phyloP scores from a whole-genome alignment of 2,888 invertebrate species.

The Drosophila rellima region DNA sequence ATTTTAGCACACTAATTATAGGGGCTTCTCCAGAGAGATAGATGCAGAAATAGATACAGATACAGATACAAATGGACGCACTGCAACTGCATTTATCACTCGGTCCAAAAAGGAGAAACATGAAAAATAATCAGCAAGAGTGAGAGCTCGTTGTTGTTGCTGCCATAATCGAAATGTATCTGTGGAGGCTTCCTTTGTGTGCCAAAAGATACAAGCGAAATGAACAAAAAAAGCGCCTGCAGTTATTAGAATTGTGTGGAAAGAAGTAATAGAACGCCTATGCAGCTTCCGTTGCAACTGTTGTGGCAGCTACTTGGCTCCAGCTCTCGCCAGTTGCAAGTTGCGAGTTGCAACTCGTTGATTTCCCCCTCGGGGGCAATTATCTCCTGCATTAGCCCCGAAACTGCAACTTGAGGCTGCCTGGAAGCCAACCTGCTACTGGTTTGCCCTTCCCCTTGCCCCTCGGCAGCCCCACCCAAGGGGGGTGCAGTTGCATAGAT shows the following conservation, averaged over 20 bases:
- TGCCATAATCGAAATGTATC: slow-evolving; percentile 53
- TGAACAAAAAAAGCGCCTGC: slow-evolving; percentile 47
- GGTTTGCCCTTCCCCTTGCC: slow-evolving; percentile 14
- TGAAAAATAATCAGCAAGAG: slow-evolving; percentile 32
- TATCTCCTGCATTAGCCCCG: slow-evolving; percentile 48
- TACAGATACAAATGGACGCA: slow-evolving; percentile 37
- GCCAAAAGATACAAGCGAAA: slow-evolving; percentile 34
- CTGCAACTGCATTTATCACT: slow-evolving; percentile 62
- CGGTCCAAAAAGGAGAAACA: slow-evolving; percentile 22
- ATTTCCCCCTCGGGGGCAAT: slow-evolving; percentile 67
- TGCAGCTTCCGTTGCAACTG: slow-evolving; percentile 43
- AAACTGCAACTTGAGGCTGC: slow-evolving; percentile 57
- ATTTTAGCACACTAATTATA: slow-evolving; percentile 62
- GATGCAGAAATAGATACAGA: slow-evolving; percentile 30
- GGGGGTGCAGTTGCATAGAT: slow-evolving; percentile 59
- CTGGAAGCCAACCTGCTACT: slow-evolving; percentile 56
- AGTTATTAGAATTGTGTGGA: slow-evolving; percentile 69
- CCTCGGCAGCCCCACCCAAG: background rate
- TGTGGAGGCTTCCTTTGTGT: slow-evolving; percentile 36
- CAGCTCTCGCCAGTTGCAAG: slow-evolving; percentile 26
- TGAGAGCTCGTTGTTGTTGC: slow-evolving; percentile 7
- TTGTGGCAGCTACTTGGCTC: slow-evolving; percentile 11
- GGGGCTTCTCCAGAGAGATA: slow-evolving; percentile 34
- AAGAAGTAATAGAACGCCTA: slow-evolving; percentile 64
- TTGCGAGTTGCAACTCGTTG: slow-evolving; percentile 47